Evolutionary conservation across 2,113 vertebrate species (phyloP).

Genomic region (Octodon degus): DNA sequence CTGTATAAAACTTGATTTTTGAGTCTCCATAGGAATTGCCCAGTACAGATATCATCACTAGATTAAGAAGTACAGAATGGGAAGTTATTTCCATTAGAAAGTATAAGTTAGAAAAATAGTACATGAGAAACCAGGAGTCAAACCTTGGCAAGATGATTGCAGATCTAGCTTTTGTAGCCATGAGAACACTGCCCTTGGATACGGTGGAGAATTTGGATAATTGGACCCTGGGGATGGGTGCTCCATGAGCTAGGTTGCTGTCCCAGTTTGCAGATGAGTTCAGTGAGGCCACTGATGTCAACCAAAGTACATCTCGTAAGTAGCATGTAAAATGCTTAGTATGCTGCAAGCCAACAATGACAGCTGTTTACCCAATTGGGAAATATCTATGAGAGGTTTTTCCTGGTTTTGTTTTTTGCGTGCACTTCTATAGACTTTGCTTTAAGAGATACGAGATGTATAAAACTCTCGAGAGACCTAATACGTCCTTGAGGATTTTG

Average conservation of each 20-base stretch:
- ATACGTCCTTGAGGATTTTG: neutral
- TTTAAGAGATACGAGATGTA: neutral
- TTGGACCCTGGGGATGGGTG: neutral
- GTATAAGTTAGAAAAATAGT: neutral
- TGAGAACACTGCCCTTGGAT: neutral
- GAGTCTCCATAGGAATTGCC: rapidly evolving
- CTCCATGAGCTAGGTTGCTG: neutral
- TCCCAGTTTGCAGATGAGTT: neutral
- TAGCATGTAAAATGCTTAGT: neutral
- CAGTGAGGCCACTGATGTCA: neutral
- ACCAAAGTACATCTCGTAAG: neutral
- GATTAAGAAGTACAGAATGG: too few species aligned
- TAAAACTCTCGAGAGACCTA: neutral
- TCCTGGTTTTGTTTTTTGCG: neutral
- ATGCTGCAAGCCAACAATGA: neutral
- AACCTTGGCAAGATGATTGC: neutral
- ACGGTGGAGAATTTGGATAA: neutral
- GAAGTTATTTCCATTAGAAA: neutral
- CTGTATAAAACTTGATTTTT: neutral
- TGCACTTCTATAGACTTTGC: neutral
- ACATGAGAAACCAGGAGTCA: neutral
- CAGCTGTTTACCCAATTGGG: neutral
- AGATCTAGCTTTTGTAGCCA: neutral
- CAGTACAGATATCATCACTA: neutral
- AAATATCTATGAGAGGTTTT: neutral